These are phyloP conservation scores for Antedon bifida DNA, from an alignment of 35 echinoderm and acorn worm species.

Conservation along the genomic window DNA sequence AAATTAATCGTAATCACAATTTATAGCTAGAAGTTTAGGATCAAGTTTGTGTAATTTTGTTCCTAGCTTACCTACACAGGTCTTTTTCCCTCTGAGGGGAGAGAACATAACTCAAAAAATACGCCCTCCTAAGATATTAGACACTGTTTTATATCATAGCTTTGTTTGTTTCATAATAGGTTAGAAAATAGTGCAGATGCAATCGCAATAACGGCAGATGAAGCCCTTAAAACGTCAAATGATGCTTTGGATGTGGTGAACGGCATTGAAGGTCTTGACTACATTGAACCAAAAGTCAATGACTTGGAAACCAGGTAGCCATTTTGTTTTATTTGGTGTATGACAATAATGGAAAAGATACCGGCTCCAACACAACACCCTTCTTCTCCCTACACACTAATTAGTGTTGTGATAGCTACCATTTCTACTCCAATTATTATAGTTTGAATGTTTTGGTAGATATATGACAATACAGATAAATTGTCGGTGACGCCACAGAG, in stretches of 20 bases:
- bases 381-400: neutral
- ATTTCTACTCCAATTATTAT: too few species aligned
- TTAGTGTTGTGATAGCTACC: neutral
- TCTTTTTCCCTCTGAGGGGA: too few species aligned
- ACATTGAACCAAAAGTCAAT: constrained; percentile 16
- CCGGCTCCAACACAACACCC: neutral
- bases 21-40: too few species aligned
- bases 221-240: constrained; percentile 46
- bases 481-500: too few species aligned
- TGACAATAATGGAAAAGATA: neutral
- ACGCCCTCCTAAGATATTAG: too few species aligned
- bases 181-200: constrained; percentile 7
- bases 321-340: neutral
- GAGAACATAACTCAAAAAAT: too few species aligned
- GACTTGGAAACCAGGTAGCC: constrained; percentile 34
- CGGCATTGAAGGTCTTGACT: constrained; percentile 3
- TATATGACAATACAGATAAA: too few species aligned
- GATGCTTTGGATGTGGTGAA: constrained; percentile 29
- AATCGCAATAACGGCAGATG: constrained; percentile 16
- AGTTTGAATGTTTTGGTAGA: too few species aligned
- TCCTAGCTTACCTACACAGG: too few species aligned
- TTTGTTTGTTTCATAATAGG: constrained; percentile 5
- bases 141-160: too few species aligned
- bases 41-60: too few species aligned
- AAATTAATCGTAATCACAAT: too few species aligned